Percentiles rank a stretch among this genome's conserved stretches.
Evolutionary conservation across 1,140 invertebrate genomes (phyloP).

Genomic region (Bombus sylvicola): DNA sequence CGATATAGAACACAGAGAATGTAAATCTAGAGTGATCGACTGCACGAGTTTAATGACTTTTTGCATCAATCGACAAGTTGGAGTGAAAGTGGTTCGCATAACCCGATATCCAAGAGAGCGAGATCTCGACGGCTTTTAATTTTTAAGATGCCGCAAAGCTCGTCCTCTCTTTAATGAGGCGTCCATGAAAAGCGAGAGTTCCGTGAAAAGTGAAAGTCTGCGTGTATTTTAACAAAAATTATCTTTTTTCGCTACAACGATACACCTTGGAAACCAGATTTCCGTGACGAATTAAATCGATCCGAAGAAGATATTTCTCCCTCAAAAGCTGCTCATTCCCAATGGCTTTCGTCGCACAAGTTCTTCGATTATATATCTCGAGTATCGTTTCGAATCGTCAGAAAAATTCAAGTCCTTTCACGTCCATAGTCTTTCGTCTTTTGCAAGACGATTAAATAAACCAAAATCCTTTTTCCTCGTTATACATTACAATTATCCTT

Average conservation of each 20-base stretch:
- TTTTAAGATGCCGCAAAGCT: slow-evolving; percentile 4
- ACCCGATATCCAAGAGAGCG: neutral
- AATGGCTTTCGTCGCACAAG: too few species aligned
- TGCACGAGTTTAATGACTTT: too few species aligned
- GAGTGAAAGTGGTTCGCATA: neutral
- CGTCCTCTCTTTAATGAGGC: neutral
- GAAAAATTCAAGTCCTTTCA: too few species aligned
- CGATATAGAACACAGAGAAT: neutral
- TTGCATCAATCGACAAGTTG: neutral
- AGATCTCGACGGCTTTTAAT: neutral
- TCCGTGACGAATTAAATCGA: neutral
- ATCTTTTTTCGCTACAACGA: too few species aligned
- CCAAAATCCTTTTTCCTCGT: too few species aligned
- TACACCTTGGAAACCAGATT: neutral
- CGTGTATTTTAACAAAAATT: neutral
- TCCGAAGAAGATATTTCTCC: too few species aligned
- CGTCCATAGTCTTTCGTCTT: too few species aligned
- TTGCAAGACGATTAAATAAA: too few species aligned
- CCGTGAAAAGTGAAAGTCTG: slow-evolving; percentile 4
- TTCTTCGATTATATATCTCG: too few species aligned
- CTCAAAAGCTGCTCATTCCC: too few species aligned
- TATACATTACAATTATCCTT: too few species aligned
- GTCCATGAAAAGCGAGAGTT: slow-evolving; percentile 19
- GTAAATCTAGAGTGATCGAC: neutral
- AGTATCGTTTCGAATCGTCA: too few species aligned